Percentiles rank a stretch among this genome's conserved stretches.
Evolutionary conservation across 2,888 invertebrate species (phyloP).

Genomic region (Parochlus steinenii): DNA sequence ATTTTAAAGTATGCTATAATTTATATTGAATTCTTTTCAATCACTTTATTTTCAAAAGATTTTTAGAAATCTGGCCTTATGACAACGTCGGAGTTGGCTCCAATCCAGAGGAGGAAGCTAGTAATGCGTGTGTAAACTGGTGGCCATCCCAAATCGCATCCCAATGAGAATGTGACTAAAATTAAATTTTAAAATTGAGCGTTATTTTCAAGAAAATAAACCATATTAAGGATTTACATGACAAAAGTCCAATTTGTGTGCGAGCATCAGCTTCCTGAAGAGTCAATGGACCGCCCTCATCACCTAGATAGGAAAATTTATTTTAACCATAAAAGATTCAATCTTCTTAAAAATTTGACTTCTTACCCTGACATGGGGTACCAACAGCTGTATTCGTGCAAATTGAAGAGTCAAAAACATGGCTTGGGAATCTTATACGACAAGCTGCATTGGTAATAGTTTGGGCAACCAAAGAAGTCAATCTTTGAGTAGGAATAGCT

Average conservation of each 20-base stretch:
- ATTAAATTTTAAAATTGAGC: no score
- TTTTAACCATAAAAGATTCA: no score
- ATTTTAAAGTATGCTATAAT: no score
- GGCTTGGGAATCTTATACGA: conserved; percentile 1
- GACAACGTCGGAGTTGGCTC: not conserved
- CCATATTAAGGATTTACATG: no score
- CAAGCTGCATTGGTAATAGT: conserved; percentile 2
- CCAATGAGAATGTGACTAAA: no score
- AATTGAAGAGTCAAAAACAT: not conserved
- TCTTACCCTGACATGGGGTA: conserved; percentile 3
- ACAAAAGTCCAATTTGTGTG: conserved; percentile 13
- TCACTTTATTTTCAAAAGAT: no score
- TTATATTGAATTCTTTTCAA: no score
- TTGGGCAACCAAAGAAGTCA: not conserved
- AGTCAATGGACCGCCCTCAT: conserved; percentile 12
- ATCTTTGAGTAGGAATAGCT: conserved; percentile 3
- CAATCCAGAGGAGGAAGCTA: not conserved
- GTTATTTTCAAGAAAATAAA: no score
- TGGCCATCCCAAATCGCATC: conserved; percentile 8
- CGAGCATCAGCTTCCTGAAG: conserved; percentile 11
- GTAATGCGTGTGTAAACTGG: not conserved
- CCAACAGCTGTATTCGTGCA: conserved; percentile 4
- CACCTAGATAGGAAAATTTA: no score
- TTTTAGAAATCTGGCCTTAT: not conserved
- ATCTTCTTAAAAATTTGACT: no score